phyloP scores from a whole-genome alignment of 2,113 vertebrate genomes.

The Montifringilla adamsi region DNA sequence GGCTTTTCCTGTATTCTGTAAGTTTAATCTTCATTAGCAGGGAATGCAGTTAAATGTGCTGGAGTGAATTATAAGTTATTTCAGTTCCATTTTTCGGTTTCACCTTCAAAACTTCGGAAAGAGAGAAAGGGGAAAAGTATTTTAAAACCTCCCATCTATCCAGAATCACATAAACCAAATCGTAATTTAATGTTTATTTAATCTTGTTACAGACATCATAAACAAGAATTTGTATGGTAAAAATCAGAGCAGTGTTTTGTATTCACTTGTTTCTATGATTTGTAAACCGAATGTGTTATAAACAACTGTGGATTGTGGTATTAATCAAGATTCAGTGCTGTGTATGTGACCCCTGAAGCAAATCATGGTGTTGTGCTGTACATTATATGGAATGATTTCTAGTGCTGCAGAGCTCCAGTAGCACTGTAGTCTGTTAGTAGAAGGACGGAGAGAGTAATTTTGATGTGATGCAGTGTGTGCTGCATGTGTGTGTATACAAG shows the following conservation, averaged over 20 bases:
- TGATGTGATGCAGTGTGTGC: neutral
- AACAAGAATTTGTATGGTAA: constrained; percentile 29
- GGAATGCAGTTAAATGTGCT: constrained; percentile 1
- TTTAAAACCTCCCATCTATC: neutral
- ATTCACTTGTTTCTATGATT: constrained; percentile 34
- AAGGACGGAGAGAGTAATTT: neutral
- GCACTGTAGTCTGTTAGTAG: neutral
- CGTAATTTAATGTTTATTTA: constrained; percentile 23
- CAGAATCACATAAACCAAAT: neutral
- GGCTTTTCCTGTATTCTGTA: neutral
- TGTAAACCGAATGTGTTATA: constrained; percentile 17
- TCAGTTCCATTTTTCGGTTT: constrained; percentile 22
- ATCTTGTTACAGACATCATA: constrained; percentile 4
- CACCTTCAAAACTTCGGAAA: constrained; percentile 34
- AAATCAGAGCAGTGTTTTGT: constrained; percentile 21
- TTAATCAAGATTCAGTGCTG: constrained; percentile 39
- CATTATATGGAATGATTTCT: neutral
- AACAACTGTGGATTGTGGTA: constrained; percentile 26
- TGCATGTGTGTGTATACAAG: neutral
- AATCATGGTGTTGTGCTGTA: neutral
- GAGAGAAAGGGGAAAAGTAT: neutral
- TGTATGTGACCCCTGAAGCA: constrained; percentile 17
- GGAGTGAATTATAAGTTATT: constrained; percentile 11
- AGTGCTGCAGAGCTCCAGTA: neutral
- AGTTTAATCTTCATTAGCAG: constrained; percentile 37